Base-by-base conservation (phyloP, 1,140 invertebrate species). In the Cataglyphis hispanica region DNA sequence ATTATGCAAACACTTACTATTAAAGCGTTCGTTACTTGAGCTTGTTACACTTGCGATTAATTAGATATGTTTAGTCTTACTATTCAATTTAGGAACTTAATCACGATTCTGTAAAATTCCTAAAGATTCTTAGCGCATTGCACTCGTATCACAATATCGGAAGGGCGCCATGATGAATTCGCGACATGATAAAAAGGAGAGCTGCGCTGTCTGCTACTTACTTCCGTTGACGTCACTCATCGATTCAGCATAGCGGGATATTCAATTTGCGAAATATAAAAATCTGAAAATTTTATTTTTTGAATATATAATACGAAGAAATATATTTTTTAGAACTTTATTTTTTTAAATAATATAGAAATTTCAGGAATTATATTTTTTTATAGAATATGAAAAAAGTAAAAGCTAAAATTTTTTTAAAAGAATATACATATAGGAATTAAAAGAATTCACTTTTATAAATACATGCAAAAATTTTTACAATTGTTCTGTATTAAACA, bases 101-200 rank as follows among this genome's bases (percentile, higher is more conserved):
- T 85, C 34, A 10, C 25, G 50, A 60, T 31, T 22, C 46, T 34
- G 10, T 53, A 53, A 19, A 25, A 75, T 34, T 19, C 11, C 53
- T 56, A 34, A 27, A 53, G 25, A 19, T 27, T 19, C n/a, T 89
- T n/a, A 89, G 81, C 37, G 22, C 75, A 86, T 87, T 37, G 16
- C 63, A 66, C 64, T 46, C 60, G 3, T 27, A 25, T 7, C n/a
- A 13, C 72, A 25, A 22, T 64, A 7, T 88, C 37, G 86, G 66
- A 67, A 85, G 58, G 63, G 8, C 88, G 91, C 93, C 93, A 94
- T 94, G 86, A 93, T 92, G 83, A 76, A 89, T 91, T 86, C 70
- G 53, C 70, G 31, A 76, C 34, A 46, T 74, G 50, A 84, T 77
- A 72, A 84, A 74, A 86, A 87, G 78, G 43, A 40, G 46, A 7